Evolutionary conservation across 2,797 vertebrate species (phyloP).

Genomic region (Danionella dracula): DNA sequence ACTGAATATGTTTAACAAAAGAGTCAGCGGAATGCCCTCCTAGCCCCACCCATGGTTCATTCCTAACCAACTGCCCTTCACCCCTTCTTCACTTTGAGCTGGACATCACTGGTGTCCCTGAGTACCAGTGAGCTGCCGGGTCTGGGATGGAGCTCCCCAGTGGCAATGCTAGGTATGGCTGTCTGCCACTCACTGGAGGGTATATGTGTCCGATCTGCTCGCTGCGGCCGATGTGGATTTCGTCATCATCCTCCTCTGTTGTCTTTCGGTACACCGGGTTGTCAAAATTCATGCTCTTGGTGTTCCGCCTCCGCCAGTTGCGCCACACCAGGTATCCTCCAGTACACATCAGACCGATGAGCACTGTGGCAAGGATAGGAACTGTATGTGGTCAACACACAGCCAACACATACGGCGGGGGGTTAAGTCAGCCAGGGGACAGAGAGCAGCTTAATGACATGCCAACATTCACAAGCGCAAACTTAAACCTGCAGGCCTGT

Average conservation of each 20-base stretch:
- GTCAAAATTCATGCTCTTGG: constrained; percentile 99
- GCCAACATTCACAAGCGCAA: constrained; percentile 11
- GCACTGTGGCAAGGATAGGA: constrained; percentile 84
- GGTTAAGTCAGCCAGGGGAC: constrained; percentile 77
- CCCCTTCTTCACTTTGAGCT: constrained; percentile 63
- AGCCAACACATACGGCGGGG: constrained; percentile 72
- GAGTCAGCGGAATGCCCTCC: constrained; percentile 42
- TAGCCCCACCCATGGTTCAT: constrained; percentile 25
- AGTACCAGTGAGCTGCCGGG: constrained; percentile 77
- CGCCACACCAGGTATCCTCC: constrained; percentile 96
- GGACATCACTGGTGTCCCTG: constrained; percentile 69
- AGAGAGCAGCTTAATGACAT: constrained; percentile 65
- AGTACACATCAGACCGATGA: constrained; percentile 85
- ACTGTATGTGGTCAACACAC: constrained; percentile 80
- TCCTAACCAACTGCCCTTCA: neutral
- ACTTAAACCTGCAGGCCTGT: neutral
- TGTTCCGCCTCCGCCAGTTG: constrained; percentile 97
- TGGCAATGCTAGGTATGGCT: constrained; percentile 74
- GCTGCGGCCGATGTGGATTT: constrained; percentile 91
- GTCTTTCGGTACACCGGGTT: constrained; percentile 98
- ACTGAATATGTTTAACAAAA: constrained; percentile 18
- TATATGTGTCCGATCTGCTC: constrained; percentile 94
- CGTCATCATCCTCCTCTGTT: constrained; percentile 87
- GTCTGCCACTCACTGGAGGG: constrained; percentile 88
- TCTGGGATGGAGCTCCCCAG: constrained; percentile 69